phyloP scores from a whole-genome alignment of 2,113 vertebrate genomes.

The Sturnus vulgaris region DNA sequence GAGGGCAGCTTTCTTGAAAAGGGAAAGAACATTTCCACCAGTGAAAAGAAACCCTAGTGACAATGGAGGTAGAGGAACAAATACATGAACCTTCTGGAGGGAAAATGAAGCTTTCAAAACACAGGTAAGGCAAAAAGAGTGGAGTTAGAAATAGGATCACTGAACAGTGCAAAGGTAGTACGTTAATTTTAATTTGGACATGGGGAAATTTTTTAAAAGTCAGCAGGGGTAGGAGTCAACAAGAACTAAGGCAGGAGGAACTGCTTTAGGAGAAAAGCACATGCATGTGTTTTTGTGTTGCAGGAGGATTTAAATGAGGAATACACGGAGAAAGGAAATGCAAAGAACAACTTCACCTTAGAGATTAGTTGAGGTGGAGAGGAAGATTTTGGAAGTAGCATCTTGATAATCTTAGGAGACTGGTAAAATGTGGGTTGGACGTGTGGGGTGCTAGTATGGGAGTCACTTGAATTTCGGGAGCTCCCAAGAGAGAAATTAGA shows the following conservation, averaged over 20 bases:
- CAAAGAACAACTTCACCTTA: not conserved
- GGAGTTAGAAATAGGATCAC: not conserved
- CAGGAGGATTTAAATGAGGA: not conserved
- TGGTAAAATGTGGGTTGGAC: not conserved
- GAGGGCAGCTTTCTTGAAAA: not conserved
- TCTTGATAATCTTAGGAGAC: not conserved
- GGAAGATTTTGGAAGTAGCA: not conserved
- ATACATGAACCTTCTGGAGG: not conserved
- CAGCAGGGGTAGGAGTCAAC: not conserved
- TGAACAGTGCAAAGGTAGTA: not conserved
- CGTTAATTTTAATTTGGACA: not conserved
- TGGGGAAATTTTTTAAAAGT: not conserved
- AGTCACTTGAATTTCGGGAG: not conserved
- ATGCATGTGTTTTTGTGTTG: not conserved
- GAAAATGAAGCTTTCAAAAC: not conserved
- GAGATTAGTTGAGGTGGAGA: not conserved
- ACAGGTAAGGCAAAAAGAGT: not conserved
- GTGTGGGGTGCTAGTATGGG: not conserved
- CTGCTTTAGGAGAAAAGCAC: not conserved
- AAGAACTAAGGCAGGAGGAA: not conserved
- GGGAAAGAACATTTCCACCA: not conserved
- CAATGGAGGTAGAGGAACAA: not conserved
- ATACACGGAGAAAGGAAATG: not conserved
- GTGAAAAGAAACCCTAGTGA: not conserved
- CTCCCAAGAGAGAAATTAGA: not conserved